Percentiles rank a stretch among this genome's conserved stretches.
These are phyloP conservation scores for Leptothorax acervorum DNA, from an alignment of 2,888 invertebrate species.

Conservation along the genomic window DNA sequence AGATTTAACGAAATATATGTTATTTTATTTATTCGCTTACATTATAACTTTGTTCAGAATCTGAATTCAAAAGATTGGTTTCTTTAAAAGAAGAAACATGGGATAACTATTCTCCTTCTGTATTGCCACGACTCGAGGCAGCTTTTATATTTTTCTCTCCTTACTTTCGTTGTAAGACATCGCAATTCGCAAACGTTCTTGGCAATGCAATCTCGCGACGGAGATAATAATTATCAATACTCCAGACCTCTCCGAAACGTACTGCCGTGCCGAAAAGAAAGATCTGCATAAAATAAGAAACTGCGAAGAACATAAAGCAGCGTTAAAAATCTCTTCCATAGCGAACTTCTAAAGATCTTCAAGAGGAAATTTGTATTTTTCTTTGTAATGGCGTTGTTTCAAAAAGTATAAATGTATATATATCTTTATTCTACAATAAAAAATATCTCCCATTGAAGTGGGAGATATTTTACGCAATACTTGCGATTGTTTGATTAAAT, in stretches of 20 bases:
- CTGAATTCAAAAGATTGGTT: constrained; percentile 26
- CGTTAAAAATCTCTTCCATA: constrained; percentile 5
- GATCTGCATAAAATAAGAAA: constrained; percentile 2
- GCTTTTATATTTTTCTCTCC: background rate
- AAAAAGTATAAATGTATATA: background rate
- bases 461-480: background rate
- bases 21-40: constrained; percentile 71
- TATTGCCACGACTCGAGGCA: background rate
- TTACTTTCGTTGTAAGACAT: background rate
- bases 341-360: constrained; percentile 5
- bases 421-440: background rate
- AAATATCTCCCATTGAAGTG: background rate
- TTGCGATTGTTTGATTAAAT: background rate
- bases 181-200: background rate
- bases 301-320: background rate
- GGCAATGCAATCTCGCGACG: background rate
- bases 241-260: background rate
- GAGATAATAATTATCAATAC: constrained; percentile 34
- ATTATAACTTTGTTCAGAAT: constrained; percentile 60
- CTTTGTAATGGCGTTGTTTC: background rate
- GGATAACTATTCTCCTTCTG: constrained; percentile 49
- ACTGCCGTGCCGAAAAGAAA: background rate
- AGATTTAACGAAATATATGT: constrained; percentile 72
- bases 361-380: background rate
- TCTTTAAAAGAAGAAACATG: constrained; percentile 3